Conservation (phyloP, 1,140 invertebrate species). For the Neomicropteryx cornuta region DNA sequence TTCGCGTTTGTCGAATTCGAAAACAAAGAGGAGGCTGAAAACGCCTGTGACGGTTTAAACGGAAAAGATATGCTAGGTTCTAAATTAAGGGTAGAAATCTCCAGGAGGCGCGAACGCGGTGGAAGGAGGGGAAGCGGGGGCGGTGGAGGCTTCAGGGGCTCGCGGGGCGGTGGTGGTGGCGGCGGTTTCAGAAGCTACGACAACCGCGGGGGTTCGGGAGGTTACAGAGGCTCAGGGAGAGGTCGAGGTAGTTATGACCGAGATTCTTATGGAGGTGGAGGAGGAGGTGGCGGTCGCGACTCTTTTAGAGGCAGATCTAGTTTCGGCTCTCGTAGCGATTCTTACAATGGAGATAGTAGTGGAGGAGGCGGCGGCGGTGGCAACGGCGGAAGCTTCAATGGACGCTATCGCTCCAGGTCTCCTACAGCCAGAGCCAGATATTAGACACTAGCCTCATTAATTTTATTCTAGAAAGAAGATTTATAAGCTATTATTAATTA, state of each 20-base stretch:
- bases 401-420: background rate
- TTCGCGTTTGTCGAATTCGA: slow-evolving; percentile 99
- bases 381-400: slow-evolving; percentile 21
- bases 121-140: slow-evolving; percentile 38
- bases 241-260: slow-evolving; percentile 6
- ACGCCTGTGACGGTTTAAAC: slow-evolving; percentile 85
- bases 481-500: no score
- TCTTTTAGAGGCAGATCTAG: slow-evolving; percentile 16
- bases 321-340: slow-evolving; percentile 18
- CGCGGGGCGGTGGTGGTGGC: slow-evolving; percentile 37
- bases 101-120: slow-evolving; percentile 53
- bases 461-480: no score
- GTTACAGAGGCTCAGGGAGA: slow-evolving; percentile 15
- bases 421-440: background rate
- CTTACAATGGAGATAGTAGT: slow-evolving; percentile 15
- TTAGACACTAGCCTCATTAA: no score
- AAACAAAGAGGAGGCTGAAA: slow-evolving; percentile 86
- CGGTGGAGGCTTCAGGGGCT: slow-evolving; percentile 28
- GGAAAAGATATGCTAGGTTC: slow-evolving; percentile 72
- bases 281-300: slow-evolving; percentile 9
- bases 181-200: slow-evolving; percentile 21
- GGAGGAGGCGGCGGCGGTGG: slow-evolving; percentile 19
- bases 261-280: slow-evolving; percentile 2
- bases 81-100: slow-evolving; percentile 73
- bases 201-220: slow-evolving; percentile 6